Base-by-base conservation (phyloP, 2,888 invertebrate genomes). In the Perithous albicinctus region DNA sequence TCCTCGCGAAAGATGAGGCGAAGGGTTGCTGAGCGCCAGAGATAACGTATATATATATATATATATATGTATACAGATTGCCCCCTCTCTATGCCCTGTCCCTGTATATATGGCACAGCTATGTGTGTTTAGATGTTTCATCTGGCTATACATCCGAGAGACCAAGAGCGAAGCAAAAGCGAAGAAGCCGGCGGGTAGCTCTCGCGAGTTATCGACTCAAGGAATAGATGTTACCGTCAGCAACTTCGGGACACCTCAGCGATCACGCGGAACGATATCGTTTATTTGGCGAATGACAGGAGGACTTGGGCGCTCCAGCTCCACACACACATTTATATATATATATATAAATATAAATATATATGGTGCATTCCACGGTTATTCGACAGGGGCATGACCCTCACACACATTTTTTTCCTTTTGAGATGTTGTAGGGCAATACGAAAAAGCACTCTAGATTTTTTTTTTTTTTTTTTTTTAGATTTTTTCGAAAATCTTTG, bases 251-350 rank as follows among this genome's bases (percentile, higher is more conserved):
- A 89, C 89, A 89, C 86, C 88, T 88, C 87, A 85, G 86, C 89
- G 86, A 90, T 90, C 89, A 88, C 86, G 88, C 87, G 86, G 85
- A 87, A 89, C 87, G 87, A 84, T 86, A 87, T 90, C 88, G 88
- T 90, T 90, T 90, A 89, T 90, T 90, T 88, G 86, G 84, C 84
- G 82, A 89, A 87, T 86, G 89, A 87, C 87, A 86, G 85, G 83
- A 84, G 82, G 83, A 75, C 69, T 74, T 8, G 70, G 26, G 26
- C n/a, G 43, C 38, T 12, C 61, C 59, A 59, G 59, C 18, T 59
- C 18, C 35, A n/a, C n/a, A n/a, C n/a, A 12, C n/a, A 1, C 32
- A 2, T 48, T 48, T 48, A 15, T 18, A 38, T 12, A 10, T 6
- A 7, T 35, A 38, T 12, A 38, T 6, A 12, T 38, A 38, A 0